Base-by-base conservation (phyloP, 2,797 vertebrate genomes). In the Poecilia wingei region DNA sequence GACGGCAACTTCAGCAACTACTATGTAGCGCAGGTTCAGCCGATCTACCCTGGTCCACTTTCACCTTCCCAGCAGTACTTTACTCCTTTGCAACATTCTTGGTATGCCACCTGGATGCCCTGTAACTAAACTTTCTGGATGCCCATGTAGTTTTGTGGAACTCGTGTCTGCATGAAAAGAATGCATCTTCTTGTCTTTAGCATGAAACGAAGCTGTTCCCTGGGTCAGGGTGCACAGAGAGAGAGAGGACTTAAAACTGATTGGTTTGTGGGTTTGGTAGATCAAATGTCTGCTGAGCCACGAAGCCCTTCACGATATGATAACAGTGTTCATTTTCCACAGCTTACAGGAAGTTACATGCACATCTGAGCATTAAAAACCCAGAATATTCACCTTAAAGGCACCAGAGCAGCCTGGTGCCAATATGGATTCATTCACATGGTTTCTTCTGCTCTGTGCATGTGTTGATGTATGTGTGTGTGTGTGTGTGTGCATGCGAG, bases 1-100 rank as follows among this genome's bases (percentile, higher is more conserved):
- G 97, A 99, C 83, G 96, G 96, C 91, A 99, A 99, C 95, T 99
- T 99, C 95, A 99, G 96, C 96, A 99, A 98, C 96, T 99, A 99
- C 92, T 99, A 98, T 18, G 95, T 99, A 79, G 98, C 98, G 25
- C 98, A 98, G 89, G 97, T 99, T 86, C 98, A 99, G 93, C 97
- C 97, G 0, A 91, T 99, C 75, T 98, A 98, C 91, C 91, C 96
- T 84, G 93, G 92, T 72, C 92, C 90, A n/a, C 85, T 89, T 20
- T 93, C 89, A 0, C 86, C 96, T 4, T 94, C 96, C 79, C 98
- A 97, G 84, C 95, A 96, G 55, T 98, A 97, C 94, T 61, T 87
- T 45, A 43, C 84, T 51, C 81, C 86, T 16, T 31, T 83, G 0
- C 93, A 92, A 8, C 97, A 98, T 74, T 97, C 97, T 87, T 96